Percentiles rank a stretch among this genome's conserved stretches.
These are phyloP conservation scores for Crambe crambe DNA, from an alignment of 37 sponge, comb jelly and placozoan species.

Conservation along the genomic window DNA sequence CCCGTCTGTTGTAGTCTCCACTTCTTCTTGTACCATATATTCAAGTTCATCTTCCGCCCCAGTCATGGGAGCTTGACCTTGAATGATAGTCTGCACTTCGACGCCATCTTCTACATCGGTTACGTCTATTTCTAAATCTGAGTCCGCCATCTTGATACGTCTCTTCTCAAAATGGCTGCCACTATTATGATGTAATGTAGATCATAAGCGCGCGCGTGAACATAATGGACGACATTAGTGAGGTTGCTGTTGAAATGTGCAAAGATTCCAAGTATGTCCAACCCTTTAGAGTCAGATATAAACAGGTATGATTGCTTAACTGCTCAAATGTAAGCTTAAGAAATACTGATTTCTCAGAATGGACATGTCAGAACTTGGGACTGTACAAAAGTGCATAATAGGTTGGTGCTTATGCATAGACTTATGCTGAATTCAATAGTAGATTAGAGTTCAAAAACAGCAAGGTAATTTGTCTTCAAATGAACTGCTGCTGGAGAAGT, in stretches of 20 bases:
- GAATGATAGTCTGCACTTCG: slow-evolving; percentile 81
- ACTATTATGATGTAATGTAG: too few relatives aligned
- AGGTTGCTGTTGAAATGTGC: slow-evolving; percentile 59
- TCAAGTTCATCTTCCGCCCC: slow-evolving; percentile 65
- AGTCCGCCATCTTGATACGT: slow-evolving; percentile 73
- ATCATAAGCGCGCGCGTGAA: too few relatives aligned
- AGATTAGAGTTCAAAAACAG: too few relatives aligned
- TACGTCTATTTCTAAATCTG: slow-evolving; percentile 61
- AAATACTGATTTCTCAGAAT: slow-evolving; percentile 37
- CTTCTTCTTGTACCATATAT: slow-evolving; percentile 87
- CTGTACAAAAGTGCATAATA: slow-evolving; percentile 83
- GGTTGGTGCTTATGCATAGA: slow-evolving; percentile 47
- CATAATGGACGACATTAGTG: slow-evolving; percentile 71
- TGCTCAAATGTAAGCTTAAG: background rate
- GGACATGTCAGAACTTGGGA: slow-evolving; percentile 82
- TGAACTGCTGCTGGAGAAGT: too few relatives aligned
- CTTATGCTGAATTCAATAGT: too few relatives aligned
- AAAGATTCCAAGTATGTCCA: slow-evolving; percentile 72
- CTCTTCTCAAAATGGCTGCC: slow-evolving; percentile 43
- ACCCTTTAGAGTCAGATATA: slow-evolving; percentile 80
- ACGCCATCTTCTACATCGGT: slow-evolving; percentile 73
- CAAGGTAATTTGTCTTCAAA: too few relatives aligned
- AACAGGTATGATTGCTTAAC: slow-evolving; percentile 60
- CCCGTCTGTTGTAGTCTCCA: slow-evolving; percentile 84
- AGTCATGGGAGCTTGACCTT: slow-evolving; percentile 58